Evolutionary conservation across 2,888 invertebrate genomes (phyloP).

Genomic region (Pheosia tremula): DNA sequence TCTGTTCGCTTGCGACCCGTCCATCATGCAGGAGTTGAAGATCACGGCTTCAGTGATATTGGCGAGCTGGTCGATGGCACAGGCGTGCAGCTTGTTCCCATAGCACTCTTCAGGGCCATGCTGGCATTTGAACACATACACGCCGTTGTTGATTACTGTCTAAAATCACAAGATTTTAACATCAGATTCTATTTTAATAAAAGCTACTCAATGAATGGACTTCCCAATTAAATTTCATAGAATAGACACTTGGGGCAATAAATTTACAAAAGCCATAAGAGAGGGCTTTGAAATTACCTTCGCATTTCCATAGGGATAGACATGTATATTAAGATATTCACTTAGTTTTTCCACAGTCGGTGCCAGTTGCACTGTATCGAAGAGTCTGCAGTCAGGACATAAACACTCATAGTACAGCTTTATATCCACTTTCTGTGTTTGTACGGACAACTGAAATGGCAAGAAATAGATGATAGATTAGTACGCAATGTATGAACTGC

Average conservation of each 20-base stretch:
- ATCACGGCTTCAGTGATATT: constrained; percentile 78
- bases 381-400: constrained; percentile 90
- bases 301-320: constrained; percentile 93
- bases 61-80: constrained; percentile 80
- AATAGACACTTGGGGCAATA: too few species aligned
- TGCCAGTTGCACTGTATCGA: constrained; percentile 86
- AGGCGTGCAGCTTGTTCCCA: constrained; percentile 91
- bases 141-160: constrained; percentile 37
- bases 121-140: constrained; percentile 86
- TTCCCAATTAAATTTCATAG: too few species aligned
- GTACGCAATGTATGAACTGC: too few species aligned
- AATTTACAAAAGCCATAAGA: not conserved
- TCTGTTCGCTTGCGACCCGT: constrained; percentile 15
- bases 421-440: constrained; percentile 35
- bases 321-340: constrained; percentile 84
- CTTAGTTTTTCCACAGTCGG: constrained; percentile 85
- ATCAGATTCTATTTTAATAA: too few species aligned
- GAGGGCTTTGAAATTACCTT: constrained; percentile 74
- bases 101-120: constrained; percentile 89
- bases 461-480: not conserved
- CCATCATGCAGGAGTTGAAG: constrained; percentile 89
- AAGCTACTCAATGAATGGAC: too few species aligned
- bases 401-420: constrained; percentile 89
- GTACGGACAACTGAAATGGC: constrained; percentile 18
- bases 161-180: constrained; percentile 9